Base-by-base conservation (phyloP, 2,797 vertebrate genomes). In the Sparus aurata region DNA sequence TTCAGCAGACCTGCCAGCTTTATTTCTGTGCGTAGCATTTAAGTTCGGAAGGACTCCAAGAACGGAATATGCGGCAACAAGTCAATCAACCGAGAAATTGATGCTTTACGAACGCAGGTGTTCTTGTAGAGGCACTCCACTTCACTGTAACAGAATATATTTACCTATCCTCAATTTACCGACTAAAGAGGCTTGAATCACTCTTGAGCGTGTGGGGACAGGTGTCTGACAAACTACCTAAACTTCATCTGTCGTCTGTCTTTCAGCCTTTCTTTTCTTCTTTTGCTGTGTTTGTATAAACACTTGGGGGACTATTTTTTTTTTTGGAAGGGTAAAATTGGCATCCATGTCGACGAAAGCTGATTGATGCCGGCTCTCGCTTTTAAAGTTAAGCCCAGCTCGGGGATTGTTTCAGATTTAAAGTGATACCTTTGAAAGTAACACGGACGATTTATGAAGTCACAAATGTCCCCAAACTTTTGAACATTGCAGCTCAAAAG, bases 41-140 rank as follows among this genome's bases (percentile, higher is more conserved):
- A 5, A 67, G 25, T 17, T 45, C 20, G 23, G 22, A 53, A 13
- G 43, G 46, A 27, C 34, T 50, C 23, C 25, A 25, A 13, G 22
- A 69, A n/a, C n/a, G 13, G 50, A 75, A 23, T 60, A 68, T 60
- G 71, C 53, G 54, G 41, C 41, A 45, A 50, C 70, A 34, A 69
- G 38, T 73, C 60, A 73, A 57, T 79, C 47, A 73, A 41, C 17
- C 59, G 25, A 69, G 54, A 73, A 73, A 55, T 34, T 34, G 16
- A 58, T 12, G 18, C 62, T 58, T 57, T 43, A 53, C 25, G 52
- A 53, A 62, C 17, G 2, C 49, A 77, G 65, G 27, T 52, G 22
- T 57, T 54, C 25, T 60, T 13, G 12, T 49, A 20, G 58, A 68
- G 46, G 3, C 8, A 5, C 27, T 50, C 54, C 34, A 8, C 58